Conservation (phyloP, 2,888 invertebrate genomes). For the Ecliptopera silaceata region DNA sequence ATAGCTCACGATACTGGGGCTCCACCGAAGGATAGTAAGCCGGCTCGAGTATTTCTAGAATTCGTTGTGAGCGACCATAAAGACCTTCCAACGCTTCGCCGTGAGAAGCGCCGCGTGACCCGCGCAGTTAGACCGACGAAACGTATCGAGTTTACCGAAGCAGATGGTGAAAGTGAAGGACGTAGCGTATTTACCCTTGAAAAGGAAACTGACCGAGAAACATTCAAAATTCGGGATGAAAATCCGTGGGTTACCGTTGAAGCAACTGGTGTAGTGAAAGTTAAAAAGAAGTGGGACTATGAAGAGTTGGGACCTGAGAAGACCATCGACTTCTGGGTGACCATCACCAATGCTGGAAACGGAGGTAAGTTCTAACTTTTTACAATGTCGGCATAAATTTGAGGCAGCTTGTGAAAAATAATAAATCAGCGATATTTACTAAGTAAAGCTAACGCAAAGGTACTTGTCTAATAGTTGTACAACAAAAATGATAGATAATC, state of each 20-base stretch:
- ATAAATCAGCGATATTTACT: constrained; percentile 22
- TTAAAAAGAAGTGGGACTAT: constrained; percentile 98
- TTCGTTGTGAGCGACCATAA: constrained; percentile 85
- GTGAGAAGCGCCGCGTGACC: constrained; percentile 91
- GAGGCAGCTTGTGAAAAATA: constrained; percentile 26
- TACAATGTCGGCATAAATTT: background rate
- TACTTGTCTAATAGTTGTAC: background rate
- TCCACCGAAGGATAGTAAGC: constrained; percentile 87
- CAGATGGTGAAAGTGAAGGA: constrained; percentile 94
- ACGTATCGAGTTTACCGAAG: constrained; percentile 95
- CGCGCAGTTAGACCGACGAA: constrained; percentile 97
- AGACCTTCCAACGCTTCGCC: constrained; percentile 85
- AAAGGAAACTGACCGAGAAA: constrained; percentile 95
- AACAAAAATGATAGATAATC: constrained; percentile 4
- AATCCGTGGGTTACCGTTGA: constrained; percentile 97
- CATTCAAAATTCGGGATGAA: constrained; percentile 96
- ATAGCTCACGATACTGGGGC: constrained; percentile 92
- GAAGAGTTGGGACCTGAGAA: constrained; percentile 97
- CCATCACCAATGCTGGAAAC: constrained; percentile 94
- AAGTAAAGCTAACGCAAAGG: background rate
- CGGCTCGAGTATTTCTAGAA: constrained; percentile 90
- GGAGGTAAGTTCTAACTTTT: constrained; percentile 85
- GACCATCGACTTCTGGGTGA: constrained; percentile 98
- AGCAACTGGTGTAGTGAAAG: constrained; percentile 94
- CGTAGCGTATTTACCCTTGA: constrained; percentile 94